phyloP scores from a whole-genome alignment of 1,140 invertebrate genomes.

The Polyergus mexicanus region DNA sequence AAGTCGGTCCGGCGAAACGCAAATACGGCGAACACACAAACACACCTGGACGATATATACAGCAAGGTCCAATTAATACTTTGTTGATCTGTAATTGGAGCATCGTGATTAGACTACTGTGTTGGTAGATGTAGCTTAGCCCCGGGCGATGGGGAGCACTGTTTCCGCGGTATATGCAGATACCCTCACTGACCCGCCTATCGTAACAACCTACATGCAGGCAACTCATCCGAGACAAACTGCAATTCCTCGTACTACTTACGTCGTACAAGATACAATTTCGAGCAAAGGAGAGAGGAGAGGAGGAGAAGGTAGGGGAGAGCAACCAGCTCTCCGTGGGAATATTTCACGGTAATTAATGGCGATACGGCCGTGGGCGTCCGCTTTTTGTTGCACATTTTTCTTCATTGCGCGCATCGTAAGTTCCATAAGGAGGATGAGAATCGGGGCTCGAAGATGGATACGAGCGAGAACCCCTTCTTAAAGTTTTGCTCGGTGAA shows the following conservation, averaged over 20 bases:
- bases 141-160: conserved; percentile 3
- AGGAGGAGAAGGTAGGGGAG: not conserved
- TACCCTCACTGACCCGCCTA: conserved; percentile 51
- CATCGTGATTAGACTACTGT: conserved; percentile 62
- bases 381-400: conserved; percentile 33
- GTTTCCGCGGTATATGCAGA: conserved; percentile 31
- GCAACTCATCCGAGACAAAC: conserved; percentile 59
- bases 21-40: conserved; percentile 25
- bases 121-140: conserved; percentile 47
- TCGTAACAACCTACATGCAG: conserved; percentile 51
- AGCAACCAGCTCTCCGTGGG: not conserved
- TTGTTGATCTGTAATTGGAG: conserved; percentile 59
- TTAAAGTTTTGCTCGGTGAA: conserved; percentile 9
- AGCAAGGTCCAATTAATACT: conserved; percentile 62
- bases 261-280: conserved; percentile 53
- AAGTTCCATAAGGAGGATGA: conserved; percentile 38
- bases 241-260: conserved; percentile 60
- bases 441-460: conserved; percentile 30
- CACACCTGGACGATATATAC: conserved; percentile 9
- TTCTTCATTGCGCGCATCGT: conserved; percentile 50
- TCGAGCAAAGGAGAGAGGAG: not conserved
- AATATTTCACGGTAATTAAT: conserved; percentile 72
- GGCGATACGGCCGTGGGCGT: not conserved
- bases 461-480: conserved; percentile 6
- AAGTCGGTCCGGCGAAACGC: conserved; percentile 1